Percentiles rank a stretch among this genome's conserved stretches.
phyloP scores from a whole-genome alignment of 1,140 invertebrate genomes.

The Oreohelix idahoensis region DNA sequence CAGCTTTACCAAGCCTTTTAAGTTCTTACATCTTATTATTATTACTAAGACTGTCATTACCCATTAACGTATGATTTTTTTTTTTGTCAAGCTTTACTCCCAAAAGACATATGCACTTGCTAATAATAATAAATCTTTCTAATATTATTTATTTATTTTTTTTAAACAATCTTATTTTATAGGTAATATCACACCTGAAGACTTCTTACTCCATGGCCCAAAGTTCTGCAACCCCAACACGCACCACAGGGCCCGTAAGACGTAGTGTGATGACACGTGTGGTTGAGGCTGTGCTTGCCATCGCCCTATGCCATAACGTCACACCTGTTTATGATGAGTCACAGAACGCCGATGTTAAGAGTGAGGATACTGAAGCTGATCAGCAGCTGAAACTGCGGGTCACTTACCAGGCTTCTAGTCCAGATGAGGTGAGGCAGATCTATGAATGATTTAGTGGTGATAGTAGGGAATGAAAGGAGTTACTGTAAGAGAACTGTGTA shows the following conservation, averaged over 20 bases:
- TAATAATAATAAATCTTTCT: too few species aligned
- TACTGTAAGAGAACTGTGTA: too few species aligned
- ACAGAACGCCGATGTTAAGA: conserved; percentile 63
- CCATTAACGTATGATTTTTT: too few species aligned
- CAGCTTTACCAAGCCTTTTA: too few species aligned
- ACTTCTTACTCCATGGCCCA: conserved; percentile 59
- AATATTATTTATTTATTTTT: too few species aligned
- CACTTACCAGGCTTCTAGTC: conserved; percentile 91
- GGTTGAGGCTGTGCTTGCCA: conserved; percentile 91
- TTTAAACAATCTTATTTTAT: too few species aligned
- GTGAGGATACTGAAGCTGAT: conserved; percentile 68
- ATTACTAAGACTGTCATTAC: too few species aligned
- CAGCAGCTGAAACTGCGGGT: conserved; percentile 70
- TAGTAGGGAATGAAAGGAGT: too few species aligned
- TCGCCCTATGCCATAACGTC: conserved; percentile 98
- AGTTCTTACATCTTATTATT: too few species aligned
- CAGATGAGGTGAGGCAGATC: conserved; percentile 86
- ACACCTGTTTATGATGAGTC: conserved; percentile 92
- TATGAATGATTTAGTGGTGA: too few species aligned
- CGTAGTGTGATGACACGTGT: conserved; percentile 83
- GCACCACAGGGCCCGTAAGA: conserved; percentile 60
- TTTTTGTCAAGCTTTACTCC: too few species aligned
- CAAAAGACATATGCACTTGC: too few species aligned
- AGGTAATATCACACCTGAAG: conserved; percentile 64
- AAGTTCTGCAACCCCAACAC: conserved; percentile 48